Base-by-base conservation (phyloP, 2,888 invertebrate species). In the Tillus elongatus region DNA sequence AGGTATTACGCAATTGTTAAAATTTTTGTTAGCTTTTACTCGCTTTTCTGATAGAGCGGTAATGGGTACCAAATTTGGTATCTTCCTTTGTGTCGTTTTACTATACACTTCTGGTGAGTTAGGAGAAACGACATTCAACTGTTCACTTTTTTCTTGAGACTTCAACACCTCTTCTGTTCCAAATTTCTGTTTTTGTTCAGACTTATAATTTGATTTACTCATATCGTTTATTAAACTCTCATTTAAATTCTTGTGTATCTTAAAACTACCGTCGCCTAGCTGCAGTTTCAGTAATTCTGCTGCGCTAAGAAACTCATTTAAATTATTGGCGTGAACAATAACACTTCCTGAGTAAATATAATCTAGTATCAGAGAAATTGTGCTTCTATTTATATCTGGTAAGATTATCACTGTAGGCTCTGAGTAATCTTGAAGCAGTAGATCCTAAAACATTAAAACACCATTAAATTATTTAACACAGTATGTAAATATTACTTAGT, bases 311-410 rank as follows among this genome's bases (percentile, higher is more conserved):
- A 81, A 80, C 31, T 72, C 71, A 33, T 69, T 61, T 13, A 80
- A 51, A 40, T 71, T 69, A n/a, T 69, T 65, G 26, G 70, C 69
- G n/a, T 73, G 70, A 15, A 82, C 63, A 2, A 69, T 61, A 1
- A 76, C 75, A 56, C 74, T 75, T 36, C 81, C 82, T 27, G 77
- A 77, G 56, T 82, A 82, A 43, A 81, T 73, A 53, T 80, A 79
- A 51, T 77, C 75, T 27, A 82, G 67, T 4, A 81, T 70, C 9
- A 73, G 70, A 1, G 75, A 71, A 66, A 82, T 71, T 43, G 74
- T 76, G 37, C 73, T 72, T 36, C 71, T 65, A 48, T 73, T 72
- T 40, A 79, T 70, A 50, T 80, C 80, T 13, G 80, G 77, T 34
- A 82, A 66, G 42, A 79, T 75, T 33, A 81, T 69, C 31, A 73